Evolutionary conservation across 2,113 vertebrate genomes (phyloP), one percentile per base, ranked within the genome.

Genomic region (Elachura formosa): DNA sequence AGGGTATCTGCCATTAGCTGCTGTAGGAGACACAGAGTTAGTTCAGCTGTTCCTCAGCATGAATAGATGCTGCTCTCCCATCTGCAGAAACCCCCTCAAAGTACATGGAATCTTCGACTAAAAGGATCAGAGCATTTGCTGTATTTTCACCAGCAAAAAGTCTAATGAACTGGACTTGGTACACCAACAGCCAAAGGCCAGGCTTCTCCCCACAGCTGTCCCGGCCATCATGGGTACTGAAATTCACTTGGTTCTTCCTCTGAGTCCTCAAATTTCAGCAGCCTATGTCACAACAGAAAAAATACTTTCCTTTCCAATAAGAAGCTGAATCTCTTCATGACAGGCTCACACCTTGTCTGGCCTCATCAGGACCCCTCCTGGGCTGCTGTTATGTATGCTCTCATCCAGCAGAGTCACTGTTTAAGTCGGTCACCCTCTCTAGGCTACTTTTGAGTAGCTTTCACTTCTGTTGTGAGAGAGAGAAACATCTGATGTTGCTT

Each of bases 61-160:
- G 7, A 84, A 49, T 0, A 79, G n/a, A 38, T 28, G 24, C 38
- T 67, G 31, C 31, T 59, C 63, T 41, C 64, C 36, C 41, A 34
- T 24, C 74, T 81, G 51, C 41, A 48, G n/a, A 40, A 75, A 5
- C 9, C 24, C 18, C 7, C 19, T 49, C n/a, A 23, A 36, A 74
- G 25, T 10, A 62, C 19, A 20, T 1, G 0, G 10, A 56, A 19
- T 23, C 31, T 59, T 58, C 4, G 0, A 2, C 31, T 31, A 34
- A 55, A 75, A 88, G 29, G 6, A 45, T 15, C 31, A 36, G 38
- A 48, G 46, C n/a, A 69, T 45, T 52, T 73, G 10, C 63, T 80
- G 31, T 8, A 19, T 45, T 89, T 68, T 89, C 46, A 52, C 36
- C 18, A 36, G 62, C 21, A 40, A 26, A 38, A 33, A n/a, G 9